Evolutionary conservation across 2,113 vertebrate genomes (phyloP).

Genomic region (Phyllostomus discolor): DNA sequence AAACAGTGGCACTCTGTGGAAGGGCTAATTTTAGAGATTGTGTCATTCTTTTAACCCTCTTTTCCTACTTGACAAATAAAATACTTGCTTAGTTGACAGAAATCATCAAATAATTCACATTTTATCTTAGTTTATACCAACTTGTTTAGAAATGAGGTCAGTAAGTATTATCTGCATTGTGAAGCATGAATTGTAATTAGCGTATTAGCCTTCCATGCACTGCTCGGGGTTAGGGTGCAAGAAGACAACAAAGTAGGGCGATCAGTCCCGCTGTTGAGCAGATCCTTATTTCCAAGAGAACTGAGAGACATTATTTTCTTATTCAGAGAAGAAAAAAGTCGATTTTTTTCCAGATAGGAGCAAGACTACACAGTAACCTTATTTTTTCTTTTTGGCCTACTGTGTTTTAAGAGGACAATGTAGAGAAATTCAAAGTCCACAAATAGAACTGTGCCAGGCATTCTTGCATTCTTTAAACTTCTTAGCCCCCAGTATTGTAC

Average conservation of each 20-base stretch:
- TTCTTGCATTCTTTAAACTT: background rate
- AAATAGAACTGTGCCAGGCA: background rate
- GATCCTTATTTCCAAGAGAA: background rate
- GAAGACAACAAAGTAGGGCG: background rate
- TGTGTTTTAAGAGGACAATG: background rate
- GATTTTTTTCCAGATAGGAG: background rate
- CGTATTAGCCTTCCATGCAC: background rate
- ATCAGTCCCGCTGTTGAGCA: background rate
- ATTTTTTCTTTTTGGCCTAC: background rate
- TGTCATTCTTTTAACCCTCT: conserved; percentile 7
- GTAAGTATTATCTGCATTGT: background rate
- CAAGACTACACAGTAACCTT: background rate
- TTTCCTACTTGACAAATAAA: conserved; percentile 28
- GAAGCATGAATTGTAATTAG: background rate
- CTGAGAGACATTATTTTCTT: background rate
- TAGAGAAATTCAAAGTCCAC: background rate
- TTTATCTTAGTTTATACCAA: background rate
- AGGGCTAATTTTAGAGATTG: background rate
- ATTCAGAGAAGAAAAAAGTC: background rate
- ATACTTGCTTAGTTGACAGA: background rate
- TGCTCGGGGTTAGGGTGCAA: background rate
- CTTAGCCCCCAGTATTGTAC: background rate
- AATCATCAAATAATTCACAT: background rate
- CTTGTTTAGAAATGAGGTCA: background rate
- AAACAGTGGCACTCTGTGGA: background rate